phyloP scores from a whole-genome alignment of 2,113 vertebrate species.

The Circaetus gallicus region DNA sequence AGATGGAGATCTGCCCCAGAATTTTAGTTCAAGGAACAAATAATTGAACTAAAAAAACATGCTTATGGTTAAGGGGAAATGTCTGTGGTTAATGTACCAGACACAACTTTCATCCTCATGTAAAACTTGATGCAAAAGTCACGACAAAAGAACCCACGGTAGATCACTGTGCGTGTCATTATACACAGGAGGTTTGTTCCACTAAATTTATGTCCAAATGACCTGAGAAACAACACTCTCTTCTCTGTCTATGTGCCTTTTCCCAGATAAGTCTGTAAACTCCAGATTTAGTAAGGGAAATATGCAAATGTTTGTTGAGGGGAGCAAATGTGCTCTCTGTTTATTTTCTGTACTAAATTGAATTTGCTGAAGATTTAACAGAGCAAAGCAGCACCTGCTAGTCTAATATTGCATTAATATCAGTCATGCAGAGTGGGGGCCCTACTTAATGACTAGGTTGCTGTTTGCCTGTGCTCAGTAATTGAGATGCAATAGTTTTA shows the following conservation, averaged over 20 bases:
- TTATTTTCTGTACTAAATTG: slow-evolving; percentile 7
- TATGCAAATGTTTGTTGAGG: background rate
- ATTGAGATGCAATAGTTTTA: background rate
- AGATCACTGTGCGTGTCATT: background rate
- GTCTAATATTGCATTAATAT: slow-evolving; percentile 24
- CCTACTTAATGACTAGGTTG: background rate
- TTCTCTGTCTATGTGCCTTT: background rate
- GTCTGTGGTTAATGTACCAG: background rate
- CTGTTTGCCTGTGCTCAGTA: background rate
- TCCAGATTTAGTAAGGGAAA: background rate
- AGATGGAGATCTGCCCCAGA: background rate
- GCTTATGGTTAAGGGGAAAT: background rate
- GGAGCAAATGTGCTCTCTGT: background rate
- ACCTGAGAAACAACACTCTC: background rate
- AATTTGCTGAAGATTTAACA: slow-evolving; percentile 2
- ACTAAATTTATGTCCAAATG: background rate
- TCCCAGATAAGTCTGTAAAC: background rate
- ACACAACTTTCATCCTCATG: background rate
- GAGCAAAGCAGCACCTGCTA: slow-evolving; percentile 24
- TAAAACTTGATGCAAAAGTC: background rate
- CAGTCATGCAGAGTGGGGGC: background rate
- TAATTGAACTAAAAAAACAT: background rate
- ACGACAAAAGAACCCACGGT: background rate
- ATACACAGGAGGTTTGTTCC: background rate
- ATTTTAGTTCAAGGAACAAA: background rate